These are phyloP conservation scores for Mionectes olivaceus DNA, from an alignment of 2,797 vertebrate genomes.

Conservation along the genomic window DNA sequence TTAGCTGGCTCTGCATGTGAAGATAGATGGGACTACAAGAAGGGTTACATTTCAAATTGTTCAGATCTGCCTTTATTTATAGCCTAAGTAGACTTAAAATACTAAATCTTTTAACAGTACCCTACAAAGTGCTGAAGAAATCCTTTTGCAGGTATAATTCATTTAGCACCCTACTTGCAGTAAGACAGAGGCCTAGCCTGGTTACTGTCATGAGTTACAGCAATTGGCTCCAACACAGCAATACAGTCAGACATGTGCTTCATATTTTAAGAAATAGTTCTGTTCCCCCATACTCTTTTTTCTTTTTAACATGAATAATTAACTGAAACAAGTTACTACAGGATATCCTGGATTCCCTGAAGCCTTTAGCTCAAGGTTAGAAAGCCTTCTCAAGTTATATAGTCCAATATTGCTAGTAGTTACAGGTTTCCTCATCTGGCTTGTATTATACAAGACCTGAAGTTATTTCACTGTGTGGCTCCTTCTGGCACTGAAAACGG, in stretches of 20 bases:
- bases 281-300: rapidly evolving
- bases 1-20: not conserved
- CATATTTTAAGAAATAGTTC: not conserved
- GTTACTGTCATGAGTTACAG: not conserved
- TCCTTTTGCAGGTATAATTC: not conserved
- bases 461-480: not conserved
- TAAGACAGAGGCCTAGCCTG: not conserved
- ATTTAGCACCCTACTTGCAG: not conserved
- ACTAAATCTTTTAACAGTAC: not conserved
- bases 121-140: not conserved
- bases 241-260: not conserved
- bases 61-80: slow-evolving; percentile 23
- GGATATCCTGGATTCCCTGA: not conserved
- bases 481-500: not conserved
- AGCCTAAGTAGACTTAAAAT: not conserved
- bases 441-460: not conserved
- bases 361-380: not conserved
- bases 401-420: not conserved
- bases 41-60: not conserved
- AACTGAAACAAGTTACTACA: not conserved
- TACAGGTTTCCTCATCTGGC: not conserved
- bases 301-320: not conserved
- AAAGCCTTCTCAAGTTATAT: not conserved
- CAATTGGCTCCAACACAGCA: not conserved
- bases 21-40: not conserved